Conservation (phyloP, 1,140 invertebrate genomes). For the Nasonia vitripennis region DNA sequence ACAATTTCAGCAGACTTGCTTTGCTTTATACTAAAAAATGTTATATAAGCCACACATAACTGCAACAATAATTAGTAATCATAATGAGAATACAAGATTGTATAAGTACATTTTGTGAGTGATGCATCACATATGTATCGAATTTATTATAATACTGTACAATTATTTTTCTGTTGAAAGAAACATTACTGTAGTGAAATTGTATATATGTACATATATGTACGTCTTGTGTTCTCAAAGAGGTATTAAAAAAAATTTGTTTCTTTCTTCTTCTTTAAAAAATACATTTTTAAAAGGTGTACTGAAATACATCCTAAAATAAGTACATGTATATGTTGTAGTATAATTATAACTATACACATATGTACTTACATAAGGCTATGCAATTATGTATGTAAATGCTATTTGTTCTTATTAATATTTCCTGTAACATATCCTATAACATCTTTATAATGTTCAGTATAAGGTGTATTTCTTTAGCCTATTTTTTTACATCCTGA, state of each 20-base stretch:
- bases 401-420: slow-evolving; percentile 37
- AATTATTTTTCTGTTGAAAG: slow-evolving; percentile 49
- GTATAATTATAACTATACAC: slow-evolving; percentile 26
- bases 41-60: slow-evolving; percentile 41
- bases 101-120: slow-evolving; percentile 56
- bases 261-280: slow-evolving; percentile 20
- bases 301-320: slow-evolving; percentile 26
- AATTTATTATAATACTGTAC: slow-evolving; percentile 44
- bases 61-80: slow-evolving; percentile 42
- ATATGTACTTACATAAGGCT: slow-evolving; percentile 49
- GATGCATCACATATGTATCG: slow-evolving; percentile 56
- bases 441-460: slow-evolving; percentile 29
- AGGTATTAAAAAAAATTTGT: slow-evolving; percentile 56
- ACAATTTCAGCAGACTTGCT: slow-evolving; percentile 46
- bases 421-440: slow-evolving; percentile 31
- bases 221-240: slow-evolving; percentile 62
- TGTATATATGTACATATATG: slow-evolving; percentile 63
- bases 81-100: slow-evolving; percentile 57
- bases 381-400: slow-evolving; percentile 45
- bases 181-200: slow-evolving; percentile 57
- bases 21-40: slow-evolving; percentile 44
- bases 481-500: slow-evolving; percentile 24
- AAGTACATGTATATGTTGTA: slow-evolving; percentile 46
- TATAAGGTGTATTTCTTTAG: slow-evolving; percentile 39
- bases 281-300: slow-evolving; percentile 12